A percentile compares a stretch with the other conserved stretches of the same genome.
Conservation (phyloP, 2,797 vertebrate species). For the Thalassophryne amazonica region DNA sequence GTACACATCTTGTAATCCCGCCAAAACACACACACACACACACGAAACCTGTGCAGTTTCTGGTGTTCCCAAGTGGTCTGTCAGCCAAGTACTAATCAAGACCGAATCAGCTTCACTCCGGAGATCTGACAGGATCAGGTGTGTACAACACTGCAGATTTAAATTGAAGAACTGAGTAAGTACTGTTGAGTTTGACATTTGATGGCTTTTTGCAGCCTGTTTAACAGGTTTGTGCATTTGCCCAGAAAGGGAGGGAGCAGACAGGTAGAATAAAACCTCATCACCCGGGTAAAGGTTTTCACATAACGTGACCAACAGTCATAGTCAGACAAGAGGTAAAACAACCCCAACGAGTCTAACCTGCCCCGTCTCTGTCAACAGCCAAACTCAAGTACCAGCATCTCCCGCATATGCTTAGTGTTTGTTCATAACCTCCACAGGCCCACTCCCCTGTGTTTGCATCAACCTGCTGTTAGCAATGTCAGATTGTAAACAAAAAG, state of each 20-base stretch:
- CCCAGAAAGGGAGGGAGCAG: constrained; percentile 17
- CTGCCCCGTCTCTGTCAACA: constrained; percentile 4
- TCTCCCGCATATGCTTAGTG: constrained; percentile 29
- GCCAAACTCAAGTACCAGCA: constrained; percentile 22
- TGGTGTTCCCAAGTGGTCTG: no score
- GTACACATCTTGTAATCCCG: no score
- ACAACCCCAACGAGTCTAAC: constrained; percentile 36
- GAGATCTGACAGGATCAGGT: no score
- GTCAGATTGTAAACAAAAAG: constrained; percentile 17
- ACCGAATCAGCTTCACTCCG: no score
- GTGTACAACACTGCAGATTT: background rate
- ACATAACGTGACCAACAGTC: constrained; percentile 8
- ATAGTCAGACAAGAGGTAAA: constrained; percentile 9
- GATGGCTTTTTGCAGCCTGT: constrained; percentile 23
- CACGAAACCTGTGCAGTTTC: no score
- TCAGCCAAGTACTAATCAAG: no score
- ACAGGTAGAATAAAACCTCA: constrained; percentile 48
- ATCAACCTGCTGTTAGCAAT: constrained; percentile 42
- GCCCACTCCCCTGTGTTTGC: constrained; percentile 42
- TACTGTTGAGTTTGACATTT: constrained; percentile 19
- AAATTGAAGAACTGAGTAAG: constrained; percentile 7
- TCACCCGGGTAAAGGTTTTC: constrained; percentile 40
- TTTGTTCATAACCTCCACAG: constrained; percentile 45
- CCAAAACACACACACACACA: no score
- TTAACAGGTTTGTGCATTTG: constrained; percentile 66